A percentile compares a stretch with the other conserved stretches of the same genome.
Conservation (phyloP, 2,113 vertebrate genomes). For the Thymallus thymallus region DNA sequence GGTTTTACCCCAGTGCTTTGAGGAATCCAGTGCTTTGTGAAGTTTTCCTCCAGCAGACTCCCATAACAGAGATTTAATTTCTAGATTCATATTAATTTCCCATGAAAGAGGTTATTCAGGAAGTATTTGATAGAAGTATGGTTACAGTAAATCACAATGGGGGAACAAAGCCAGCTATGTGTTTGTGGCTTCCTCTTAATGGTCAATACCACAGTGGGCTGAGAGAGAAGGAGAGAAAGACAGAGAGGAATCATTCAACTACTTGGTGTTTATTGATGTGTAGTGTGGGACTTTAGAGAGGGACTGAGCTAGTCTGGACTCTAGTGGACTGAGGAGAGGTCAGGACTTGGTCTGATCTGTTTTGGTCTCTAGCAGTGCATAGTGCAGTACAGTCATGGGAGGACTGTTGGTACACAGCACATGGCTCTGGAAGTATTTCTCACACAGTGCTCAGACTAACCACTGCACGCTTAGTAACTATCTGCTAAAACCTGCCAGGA, state of each 20-base stretch:
- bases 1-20: too few relatives aligned
- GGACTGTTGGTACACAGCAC: slow-evolving; percentile 44
- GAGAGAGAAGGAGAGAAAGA: not conserved
- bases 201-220: not conserved
- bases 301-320: not conserved
- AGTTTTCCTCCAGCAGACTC: too few relatives aligned
- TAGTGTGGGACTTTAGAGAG: not conserved
- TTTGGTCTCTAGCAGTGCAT: not conserved
- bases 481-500: slow-evolving; percentile 77
- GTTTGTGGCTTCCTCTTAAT: not conserved
- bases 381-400: not conserved
- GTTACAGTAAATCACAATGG: not conserved
- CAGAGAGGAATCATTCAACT: not conserved
- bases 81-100: not conserved
- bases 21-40: too few relatives aligned
- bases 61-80: not conserved
- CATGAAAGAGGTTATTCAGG: not conserved
- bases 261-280: not conserved
- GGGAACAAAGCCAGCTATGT: not conserved
- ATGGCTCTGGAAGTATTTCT: slow-evolving; percentile 68
- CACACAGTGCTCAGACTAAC: slow-evolving; percentile 62
- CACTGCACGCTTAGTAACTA: slow-evolving; percentile 71
- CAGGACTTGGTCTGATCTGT: not conserved
- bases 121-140: not conserved
- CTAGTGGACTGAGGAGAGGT: not conserved